These are phyloP conservation scores for Leptopilina myrica DNA, from an alignment of 2,888 invertebrate genomes.

Conservation along the genomic window DNA sequence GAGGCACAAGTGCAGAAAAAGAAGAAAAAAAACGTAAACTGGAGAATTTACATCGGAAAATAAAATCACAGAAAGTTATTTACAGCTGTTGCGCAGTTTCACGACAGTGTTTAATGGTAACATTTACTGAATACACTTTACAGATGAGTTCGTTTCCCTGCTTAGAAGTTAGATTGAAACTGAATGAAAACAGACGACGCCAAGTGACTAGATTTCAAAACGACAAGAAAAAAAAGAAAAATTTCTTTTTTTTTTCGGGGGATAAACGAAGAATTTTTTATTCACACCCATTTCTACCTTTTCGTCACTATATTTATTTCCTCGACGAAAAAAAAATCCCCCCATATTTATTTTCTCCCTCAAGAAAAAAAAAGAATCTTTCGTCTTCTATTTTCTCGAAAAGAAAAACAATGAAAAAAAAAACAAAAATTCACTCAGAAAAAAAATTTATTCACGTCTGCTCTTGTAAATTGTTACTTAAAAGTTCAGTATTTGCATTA, in stretches of 20 bases:
- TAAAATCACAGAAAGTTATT: conserved; percentile 37
- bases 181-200: conserved; percentile 9
- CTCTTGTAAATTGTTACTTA: conserved; percentile 63
- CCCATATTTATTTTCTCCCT: no score
- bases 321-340: no score
- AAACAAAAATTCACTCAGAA: no score
- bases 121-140: conserved; percentile 37
- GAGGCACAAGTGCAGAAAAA: no score
- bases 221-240: background rate
- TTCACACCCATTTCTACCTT: background rate
- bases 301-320: conserved; percentile 13
- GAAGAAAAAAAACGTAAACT: background rate
- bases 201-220: conserved; percentile 32
- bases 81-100: conserved; percentile 19
- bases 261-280: background rate
- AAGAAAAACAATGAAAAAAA: no score
- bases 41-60: conserved; percentile 20
- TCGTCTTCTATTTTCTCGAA: no score
- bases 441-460: conserved; percentile 51
- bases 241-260: background rate
- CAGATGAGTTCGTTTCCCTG: conserved; percentile 31
- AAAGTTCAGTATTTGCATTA: conserved; percentile 70
- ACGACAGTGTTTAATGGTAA: conserved; percentile 35
- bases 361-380: no score
- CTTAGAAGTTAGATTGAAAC: conserved; percentile 12